Conservation (phyloP, 2,888 invertebrate genomes). For the Drosophila sordidapex region DNA sequence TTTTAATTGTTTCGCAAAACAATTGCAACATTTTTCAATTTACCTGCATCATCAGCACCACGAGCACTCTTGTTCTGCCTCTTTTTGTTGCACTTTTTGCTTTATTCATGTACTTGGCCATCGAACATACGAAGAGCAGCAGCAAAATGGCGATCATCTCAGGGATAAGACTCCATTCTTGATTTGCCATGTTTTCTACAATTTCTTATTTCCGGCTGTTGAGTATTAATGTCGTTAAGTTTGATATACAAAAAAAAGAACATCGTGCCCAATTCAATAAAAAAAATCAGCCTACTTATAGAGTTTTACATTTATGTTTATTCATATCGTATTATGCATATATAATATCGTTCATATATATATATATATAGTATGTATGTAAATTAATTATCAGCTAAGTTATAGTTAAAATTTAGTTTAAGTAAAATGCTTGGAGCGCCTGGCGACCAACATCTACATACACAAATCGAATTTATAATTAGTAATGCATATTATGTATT, state of each 20-base stretch:
- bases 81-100: background rate
- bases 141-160: background rate
- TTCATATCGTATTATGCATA: constrained; percentile 45
- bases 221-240: background rate
- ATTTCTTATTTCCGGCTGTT: background rate
- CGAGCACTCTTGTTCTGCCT: constrained; percentile 3
- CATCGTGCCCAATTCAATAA: constrained; percentile 3
- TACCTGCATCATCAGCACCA: constrained; percentile 51
- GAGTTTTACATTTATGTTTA: constrained; percentile 42
- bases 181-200: background rate
- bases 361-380: constrained; percentile 51
- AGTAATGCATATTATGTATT: constrained; percentile 16
- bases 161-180: background rate
- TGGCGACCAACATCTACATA: constrained; percentile 60
- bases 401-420: constrained; percentile 64
- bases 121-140: background rate
- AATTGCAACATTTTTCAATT: constrained; percentile 76
- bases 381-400: constrained; percentile 55
- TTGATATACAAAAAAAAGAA: background rate
- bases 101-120: background rate
- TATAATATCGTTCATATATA: constrained; percentile 50
- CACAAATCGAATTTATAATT: constrained; percentile 23
- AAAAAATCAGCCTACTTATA: background rate
- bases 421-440: constrained; percentile 65
- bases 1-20: constrained; percentile 65